phyloP scores from a whole-genome alignment of 2,113 vertebrate species.

The Galemys pyrenaicus region DNA sequence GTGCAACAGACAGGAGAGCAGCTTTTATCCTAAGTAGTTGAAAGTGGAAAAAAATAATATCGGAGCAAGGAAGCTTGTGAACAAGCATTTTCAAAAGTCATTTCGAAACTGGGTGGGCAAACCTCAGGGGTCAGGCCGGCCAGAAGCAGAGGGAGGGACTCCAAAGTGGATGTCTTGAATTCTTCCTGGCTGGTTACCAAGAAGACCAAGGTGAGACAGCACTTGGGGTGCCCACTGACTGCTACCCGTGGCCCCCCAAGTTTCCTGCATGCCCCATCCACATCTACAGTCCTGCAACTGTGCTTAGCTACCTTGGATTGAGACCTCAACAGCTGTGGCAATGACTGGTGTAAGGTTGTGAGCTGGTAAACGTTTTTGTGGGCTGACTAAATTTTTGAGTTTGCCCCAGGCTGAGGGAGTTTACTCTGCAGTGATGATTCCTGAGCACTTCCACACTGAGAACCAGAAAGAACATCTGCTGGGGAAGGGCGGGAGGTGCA shows the following conservation, averaged over 20 bases:
- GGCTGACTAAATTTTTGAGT: background rate
- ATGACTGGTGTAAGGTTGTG: conserved; percentile 49
- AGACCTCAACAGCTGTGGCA: background rate
- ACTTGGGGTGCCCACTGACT: background rate
- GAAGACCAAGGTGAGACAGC: accelerated
- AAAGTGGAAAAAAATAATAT: background rate
- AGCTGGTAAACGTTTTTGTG: background rate
- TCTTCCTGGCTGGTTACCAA: background rate
- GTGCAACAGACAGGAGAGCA: background rate
- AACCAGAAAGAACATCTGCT: background rate
- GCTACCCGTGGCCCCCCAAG: accelerated
- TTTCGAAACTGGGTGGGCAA: background rate
- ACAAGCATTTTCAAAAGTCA: background rate
- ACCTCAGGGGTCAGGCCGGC: background rate
- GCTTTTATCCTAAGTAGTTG: background rate
- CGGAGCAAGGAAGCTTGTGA: background rate
- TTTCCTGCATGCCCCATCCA: no score
- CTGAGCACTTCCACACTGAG: background rate
- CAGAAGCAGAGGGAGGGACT: no score
- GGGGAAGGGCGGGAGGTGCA: background rate
- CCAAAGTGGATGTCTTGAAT: accelerated
- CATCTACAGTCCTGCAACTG: background rate
- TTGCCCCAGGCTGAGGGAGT: background rate
- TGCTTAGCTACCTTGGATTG: background rate
- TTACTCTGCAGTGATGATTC: background rate